These are phyloP conservation scores for Cottoperca gobio DNA, from an alignment of 2,797 vertebrate genomes.

Conservation along the genomic window DNA sequence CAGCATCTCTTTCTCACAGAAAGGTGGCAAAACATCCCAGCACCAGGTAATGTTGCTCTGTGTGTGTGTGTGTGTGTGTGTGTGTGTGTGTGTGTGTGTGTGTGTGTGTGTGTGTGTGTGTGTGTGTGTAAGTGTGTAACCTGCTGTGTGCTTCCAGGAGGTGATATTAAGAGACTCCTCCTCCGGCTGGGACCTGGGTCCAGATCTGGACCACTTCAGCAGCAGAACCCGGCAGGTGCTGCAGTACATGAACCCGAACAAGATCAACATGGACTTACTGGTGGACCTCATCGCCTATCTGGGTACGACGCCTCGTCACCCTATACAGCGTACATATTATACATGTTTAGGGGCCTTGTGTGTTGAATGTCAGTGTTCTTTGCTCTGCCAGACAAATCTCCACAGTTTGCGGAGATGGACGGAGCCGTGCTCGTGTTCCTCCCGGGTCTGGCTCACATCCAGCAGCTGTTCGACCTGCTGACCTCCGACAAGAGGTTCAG, in stretches of 20 bases:
- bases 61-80: no score
- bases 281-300: slow-evolving; percentile 91
- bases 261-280: slow-evolving; percentile 96
- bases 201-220: slow-evolving; percentile 91
- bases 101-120: no score
- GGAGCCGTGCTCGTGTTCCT: slow-evolving; percentile 95
- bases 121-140: neutral
- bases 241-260: slow-evolving; percentile 95
- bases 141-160: slow-evolving; percentile 83
- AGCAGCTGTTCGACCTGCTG: slow-evolving; percentile 93
- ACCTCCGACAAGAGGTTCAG: slow-evolving; percentile 92
- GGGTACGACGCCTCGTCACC: slow-evolving; percentile 80
- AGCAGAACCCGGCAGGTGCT: slow-evolving; percentile 90
- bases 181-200: slow-evolving; percentile 82
- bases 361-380: neutral
- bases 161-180: slow-evolving; percentile 82
- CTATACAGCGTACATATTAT: neutral
- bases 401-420: slow-evolving; percentile 89
- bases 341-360: neutral
- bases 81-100: no score
- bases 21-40: slow-evolving; percentile 89
- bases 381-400: slow-evolving; percentile 85
- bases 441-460: slow-evolving; percentile 96
- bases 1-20: slow-evolving; percentile 87
- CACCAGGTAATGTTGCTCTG: slow-evolving; percentile 86